These are phyloP conservation scores for Papilio helenus DNA, from an alignment of 1,140 invertebrate species.

Conservation along the genomic window DNA sequence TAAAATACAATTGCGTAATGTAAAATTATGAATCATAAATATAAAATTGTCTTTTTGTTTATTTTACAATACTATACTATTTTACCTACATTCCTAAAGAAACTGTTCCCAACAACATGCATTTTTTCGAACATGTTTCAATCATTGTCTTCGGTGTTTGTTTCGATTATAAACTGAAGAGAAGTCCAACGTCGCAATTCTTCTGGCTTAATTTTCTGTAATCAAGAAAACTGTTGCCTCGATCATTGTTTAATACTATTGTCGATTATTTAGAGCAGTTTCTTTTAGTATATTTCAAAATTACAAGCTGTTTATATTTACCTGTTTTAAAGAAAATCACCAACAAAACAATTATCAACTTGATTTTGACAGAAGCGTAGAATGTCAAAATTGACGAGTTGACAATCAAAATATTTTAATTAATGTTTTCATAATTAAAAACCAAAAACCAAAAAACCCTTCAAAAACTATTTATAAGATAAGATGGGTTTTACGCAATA, in stretches of 20 bases:
- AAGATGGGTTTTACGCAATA: no score
- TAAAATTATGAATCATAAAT: constrained; percentile 14
- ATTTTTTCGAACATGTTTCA: constrained; percentile 76
- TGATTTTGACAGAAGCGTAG: not conserved
- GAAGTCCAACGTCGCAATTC: not conserved
- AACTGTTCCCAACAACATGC: constrained; percentile 74
- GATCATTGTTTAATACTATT: not conserved
- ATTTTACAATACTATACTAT: not conserved
- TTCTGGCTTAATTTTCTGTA: not conserved
- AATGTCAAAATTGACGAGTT: no score
- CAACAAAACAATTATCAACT: not conserved
- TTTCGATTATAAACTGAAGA: constrained; percentile 20
- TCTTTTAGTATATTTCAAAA: not conserved
- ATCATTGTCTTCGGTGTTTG: constrained; percentile 55
- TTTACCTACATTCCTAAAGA: constrained; percentile 70
- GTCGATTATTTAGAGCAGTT: not conserved
- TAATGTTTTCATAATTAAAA: no score
- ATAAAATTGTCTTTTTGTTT: not conserved
- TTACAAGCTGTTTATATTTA: not conserved
- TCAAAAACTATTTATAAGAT: no score
- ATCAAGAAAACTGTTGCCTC: not conserved
- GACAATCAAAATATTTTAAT: not conserved
- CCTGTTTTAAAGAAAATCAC: not conserved
- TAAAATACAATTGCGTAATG: constrained; percentile 51
- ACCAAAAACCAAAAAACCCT: no score